Evolutionary conservation across 2,888 invertebrate genomes (phyloP), one percentile per base, ranked within the genome.

Genomic region (Panopea generosa): DNA sequence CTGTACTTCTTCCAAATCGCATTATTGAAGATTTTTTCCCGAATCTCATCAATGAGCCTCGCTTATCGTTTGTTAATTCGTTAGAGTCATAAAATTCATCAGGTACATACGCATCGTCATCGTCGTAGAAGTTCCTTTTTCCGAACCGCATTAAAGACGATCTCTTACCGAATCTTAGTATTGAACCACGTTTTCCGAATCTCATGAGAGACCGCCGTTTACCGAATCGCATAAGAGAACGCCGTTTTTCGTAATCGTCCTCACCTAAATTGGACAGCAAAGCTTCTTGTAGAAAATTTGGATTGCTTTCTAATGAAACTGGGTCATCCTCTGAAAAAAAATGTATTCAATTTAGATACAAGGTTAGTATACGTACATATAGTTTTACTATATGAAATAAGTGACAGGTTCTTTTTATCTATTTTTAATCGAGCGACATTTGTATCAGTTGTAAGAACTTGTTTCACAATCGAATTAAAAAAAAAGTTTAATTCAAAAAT

Each of bases 121-220:
- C 66, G 16, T 50, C 68, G 24, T 52, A 57, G 4, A 45, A 53
- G 18, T 43, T 40, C 50, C 52, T 47, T 55, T 72, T 72, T 45
- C 71, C 71, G 43, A 72, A 72, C 33, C 71, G 24, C 71, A 72
- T 72, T 4, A 66, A 27, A 6, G 72, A 75, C 3, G 65, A 56
- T 4, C 79, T 67, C 38, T 80, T 80, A 4, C 79, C 79, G 40
- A 80, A 80, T 40, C 79, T 22, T 27, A 80, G 33, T 1, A 80
- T 59, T 22, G 68, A 68, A 43, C 79, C 75, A 20, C 79, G 68
- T 52, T 80, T 80, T 16, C 79, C 79, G 43, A 80, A 80, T 16
- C 79, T 56, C 59, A 80, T 69, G 9, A 76, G 47, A 11, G 79
- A 79, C 9, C 72, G 20, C 26, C 79, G 65, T 57, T 80, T 80